Evolutionary conservation across 2,888 invertebrate species (phyloP), one percentile per base, ranked within the genome.

Genomic region (Nymphalis c-album): DNA sequence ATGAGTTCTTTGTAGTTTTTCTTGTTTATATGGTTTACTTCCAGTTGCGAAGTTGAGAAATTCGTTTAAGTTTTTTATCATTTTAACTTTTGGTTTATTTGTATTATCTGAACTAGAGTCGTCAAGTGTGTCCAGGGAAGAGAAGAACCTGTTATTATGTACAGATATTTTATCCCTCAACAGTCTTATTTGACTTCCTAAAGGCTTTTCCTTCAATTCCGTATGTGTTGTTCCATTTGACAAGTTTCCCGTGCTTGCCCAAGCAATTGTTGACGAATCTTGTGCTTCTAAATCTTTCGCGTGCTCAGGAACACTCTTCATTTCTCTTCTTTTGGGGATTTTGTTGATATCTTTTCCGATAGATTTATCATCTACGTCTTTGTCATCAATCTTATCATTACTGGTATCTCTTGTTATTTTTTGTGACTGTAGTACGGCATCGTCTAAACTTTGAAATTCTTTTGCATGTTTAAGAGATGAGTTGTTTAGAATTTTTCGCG

Each of bases 1-100:
- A 76, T 86, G 82, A 7, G 89, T 85, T 73, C 89, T 80, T 68
- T 86, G 87, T 31, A 89, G 74, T 69, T 85, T 89, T 20, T 87
- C 88, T 62, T 82, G 85, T 68, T 79, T 81, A 7, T 70, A 65
- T 58, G 80, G 72, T 83, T 95, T 95, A 81, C 94, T 95, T 1
- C 94, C 91, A 2, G 95, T 93, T 0, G 96, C 94, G 78, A 97
- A 95, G 79, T 95, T 96, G 0, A 97, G 91, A 82, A 97, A 97
- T 86, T 97, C 97, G 79, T 97, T 97, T 48, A 97, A 91, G 85
- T 97, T 97, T 85, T 95, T 96, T 3, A 97, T 96, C 89, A 87
- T 87, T 81, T 80, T 93, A 74, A 88, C 88, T 88, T 84, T 86
- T 46, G 86, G 87, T 78, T 83, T 88, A 71, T 77, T 88, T 57